phyloP scores from a whole-genome alignment of 1,140 invertebrate genomes.

The Linepithema humile region DNA sequence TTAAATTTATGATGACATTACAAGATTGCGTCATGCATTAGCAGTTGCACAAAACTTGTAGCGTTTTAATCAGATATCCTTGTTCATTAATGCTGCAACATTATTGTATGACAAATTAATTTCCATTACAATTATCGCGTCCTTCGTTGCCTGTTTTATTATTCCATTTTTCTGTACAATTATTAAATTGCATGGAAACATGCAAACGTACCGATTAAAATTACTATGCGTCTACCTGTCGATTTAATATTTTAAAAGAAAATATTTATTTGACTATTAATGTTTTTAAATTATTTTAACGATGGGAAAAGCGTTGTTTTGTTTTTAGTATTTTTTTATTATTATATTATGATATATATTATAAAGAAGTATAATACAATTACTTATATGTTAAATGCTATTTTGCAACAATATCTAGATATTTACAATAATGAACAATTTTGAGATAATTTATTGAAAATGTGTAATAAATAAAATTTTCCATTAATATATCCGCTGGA shows the following conservation, averaged over 20 bases:
- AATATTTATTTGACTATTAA: neutral
- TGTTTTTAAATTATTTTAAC: neutral
- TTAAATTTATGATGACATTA: neutral
- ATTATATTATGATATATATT: too few relatives aligned
- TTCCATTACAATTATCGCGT: conserved; percentile 1
- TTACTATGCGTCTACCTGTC: neutral
- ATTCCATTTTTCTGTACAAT: neutral
- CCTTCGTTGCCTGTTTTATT: neutral
- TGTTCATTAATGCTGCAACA: neutral
- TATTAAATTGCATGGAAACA: conserved; percentile 1
- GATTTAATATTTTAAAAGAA: neutral
- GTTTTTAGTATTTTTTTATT: neutral
- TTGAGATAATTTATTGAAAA: too few relatives aligned
- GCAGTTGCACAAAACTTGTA: neutral
- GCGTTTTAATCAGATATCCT: neutral
- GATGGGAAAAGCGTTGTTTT: too few relatives aligned
- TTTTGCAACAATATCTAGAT: too few relatives aligned
- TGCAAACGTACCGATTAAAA: neutral
- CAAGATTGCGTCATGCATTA: neutral
- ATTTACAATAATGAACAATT: too few relatives aligned
- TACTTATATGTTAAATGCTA: too few relatives aligned
- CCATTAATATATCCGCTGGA: too few relatives aligned
- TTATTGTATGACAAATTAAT: conserved; percentile 15
- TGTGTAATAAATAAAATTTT: too few relatives aligned
- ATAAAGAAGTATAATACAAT: too few relatives aligned